Conservation (phyloP, 1,140 invertebrate species). For the Drosophila persimilis region DNA sequence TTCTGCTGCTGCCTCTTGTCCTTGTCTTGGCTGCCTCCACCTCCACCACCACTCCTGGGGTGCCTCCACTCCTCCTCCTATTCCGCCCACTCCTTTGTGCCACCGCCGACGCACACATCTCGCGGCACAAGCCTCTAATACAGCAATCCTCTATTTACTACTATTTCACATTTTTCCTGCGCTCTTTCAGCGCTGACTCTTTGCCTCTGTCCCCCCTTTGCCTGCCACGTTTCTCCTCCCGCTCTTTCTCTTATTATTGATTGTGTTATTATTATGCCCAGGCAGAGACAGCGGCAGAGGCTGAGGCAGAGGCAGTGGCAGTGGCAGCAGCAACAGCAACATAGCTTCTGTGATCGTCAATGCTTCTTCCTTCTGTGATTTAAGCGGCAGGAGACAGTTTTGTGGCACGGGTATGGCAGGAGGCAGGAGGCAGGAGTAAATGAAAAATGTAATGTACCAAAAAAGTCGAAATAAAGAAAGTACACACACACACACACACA, state of each 20-base stretch:
- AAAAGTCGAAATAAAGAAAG: neutral
- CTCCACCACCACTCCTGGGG: neutral
- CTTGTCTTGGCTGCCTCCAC: neutral
- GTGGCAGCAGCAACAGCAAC: neutral
- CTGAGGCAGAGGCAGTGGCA: conserved; percentile 10
- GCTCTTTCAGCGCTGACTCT: neutral
- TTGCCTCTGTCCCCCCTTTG: neutral
- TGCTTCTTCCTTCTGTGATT: conserved; percentile 46
- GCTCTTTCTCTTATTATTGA: conserved; percentile 45
- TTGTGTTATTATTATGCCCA: conserved; percentile 62
- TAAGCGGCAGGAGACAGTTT: neutral
- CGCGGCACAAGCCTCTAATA: conserved; percentile 62
- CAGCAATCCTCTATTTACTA: conserved; percentile 65
- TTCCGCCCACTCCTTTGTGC: conserved; percentile 16
- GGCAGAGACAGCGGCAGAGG: conserved; percentile 25
- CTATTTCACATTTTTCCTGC: conserved; percentile 54
- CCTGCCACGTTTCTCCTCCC: neutral
- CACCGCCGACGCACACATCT: conserved; percentile 44
- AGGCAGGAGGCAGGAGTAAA: conserved; percentile 16
- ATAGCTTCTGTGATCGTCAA: conserved; percentile 37
- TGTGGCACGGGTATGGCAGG: neutral
- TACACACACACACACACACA: neutral
- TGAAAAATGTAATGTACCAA: conserved; percentile 58
- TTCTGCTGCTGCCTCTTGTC: neutral
- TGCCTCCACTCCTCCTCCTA: neutral